Percentiles rank a stretch among this genome's conserved stretches.
phyloP scores from a whole-genome alignment of 1,140 invertebrate species.

The Temnothorax nylanderi region DNA sequence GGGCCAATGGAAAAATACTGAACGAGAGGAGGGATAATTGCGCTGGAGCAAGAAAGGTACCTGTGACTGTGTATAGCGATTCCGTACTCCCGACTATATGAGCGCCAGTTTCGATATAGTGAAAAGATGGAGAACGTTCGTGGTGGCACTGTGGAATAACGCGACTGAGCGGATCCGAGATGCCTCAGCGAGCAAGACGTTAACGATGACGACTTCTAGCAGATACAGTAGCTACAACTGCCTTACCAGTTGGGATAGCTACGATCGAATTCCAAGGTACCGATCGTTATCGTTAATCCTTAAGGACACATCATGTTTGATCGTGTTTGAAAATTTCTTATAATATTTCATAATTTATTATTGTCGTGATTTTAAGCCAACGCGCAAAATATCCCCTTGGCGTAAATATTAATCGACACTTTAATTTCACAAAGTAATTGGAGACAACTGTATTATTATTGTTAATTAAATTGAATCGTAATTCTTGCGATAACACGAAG shows the following conservation, averaged over 20 bases:
- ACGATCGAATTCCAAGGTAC: constrained; percentile 95
- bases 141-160: constrained; percentile 28
- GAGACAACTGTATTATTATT: not conserved
- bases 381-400: not conserved
- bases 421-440: not conserved
- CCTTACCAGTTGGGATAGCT: constrained; percentile 95
- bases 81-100: constrained; percentile 42
- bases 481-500: not conserved
- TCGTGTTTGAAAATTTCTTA: not conserved
- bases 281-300: constrained; percentile 1
- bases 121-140: constrained; percentile 47
- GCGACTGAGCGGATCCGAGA: constrained; percentile 32
- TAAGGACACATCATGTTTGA: not conserved
- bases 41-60: too few species aligned
- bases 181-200: constrained; percentile 61
- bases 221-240: constrained; percentile 95
- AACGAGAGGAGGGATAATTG: not conserved
- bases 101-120: constrained; percentile 53
- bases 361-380: constrained; percentile 7
- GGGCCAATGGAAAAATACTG: not conserved
- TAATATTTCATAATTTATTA: not conserved
- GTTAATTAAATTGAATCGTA: not conserved
- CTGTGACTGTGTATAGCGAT: not conserved
- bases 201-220: constrained; percentile 90
- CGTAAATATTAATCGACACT: not conserved